Base-by-base conservation (phyloP, 2,113 vertebrate genomes). In the Xiphophorus hellerii region DNA sequence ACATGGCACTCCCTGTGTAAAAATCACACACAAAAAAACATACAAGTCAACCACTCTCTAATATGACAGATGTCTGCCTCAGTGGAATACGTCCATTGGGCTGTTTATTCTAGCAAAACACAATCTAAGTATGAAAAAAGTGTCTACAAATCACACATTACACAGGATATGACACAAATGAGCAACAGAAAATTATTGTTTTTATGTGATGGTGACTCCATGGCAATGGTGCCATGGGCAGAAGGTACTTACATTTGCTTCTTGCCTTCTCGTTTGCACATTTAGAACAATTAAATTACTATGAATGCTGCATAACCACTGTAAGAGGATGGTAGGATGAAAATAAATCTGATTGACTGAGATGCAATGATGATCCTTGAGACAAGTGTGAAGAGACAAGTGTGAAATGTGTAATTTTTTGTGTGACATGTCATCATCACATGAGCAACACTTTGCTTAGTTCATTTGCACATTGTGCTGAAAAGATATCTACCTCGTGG, bases 401-500 rank as follows among this genome's bases (percentile, higher is more conserved):
- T 33, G 66, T 74, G 64, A 78, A 79, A 69, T 63, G 66, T 86
- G 76, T 76, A 66, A 66, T 83, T 69, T 54, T 62, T 39, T 31
- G 68, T 66, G 30, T 69, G 66, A 62, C 80, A 30, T 11, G 17
- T 63, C 61, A 39, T 75, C 60, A 58, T 37, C 33, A 30, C 58
- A 76, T 25, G 39, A 66, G 69, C 51, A 64, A 31, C 78, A 73
- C 73, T 77, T n/a, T 28, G 20, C 30, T 44, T 29, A 63, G 44
- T 82, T 80, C 62, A 61, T 67, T 82, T 74, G 63, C 82, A 68
- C 75, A 0, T 22, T 39, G 35, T 48, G 62, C 72, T 51, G 51
- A 48, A 48, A 48, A 14, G 14, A 54, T 31, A 68, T 35, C 69
- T 62, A 66, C 61, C 70, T 64, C 1, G 0, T 31, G 31, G 78